Evolutionary conservation across 2,888 invertebrate genomes (phyloP), one percentile per base, ranked within the genome.

Genomic region (Synergus itoensis): DNA sequence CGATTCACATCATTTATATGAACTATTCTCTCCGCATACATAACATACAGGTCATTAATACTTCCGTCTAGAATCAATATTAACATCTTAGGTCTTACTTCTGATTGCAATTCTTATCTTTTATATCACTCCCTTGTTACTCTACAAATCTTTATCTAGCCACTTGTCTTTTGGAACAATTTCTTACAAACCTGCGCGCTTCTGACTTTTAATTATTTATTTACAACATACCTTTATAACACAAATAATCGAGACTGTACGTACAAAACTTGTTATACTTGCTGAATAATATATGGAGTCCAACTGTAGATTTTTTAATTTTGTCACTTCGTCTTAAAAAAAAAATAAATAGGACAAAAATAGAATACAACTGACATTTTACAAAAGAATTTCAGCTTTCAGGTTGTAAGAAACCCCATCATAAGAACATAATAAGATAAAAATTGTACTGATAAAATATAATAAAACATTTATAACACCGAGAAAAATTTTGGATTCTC

Each of bases 31-130:
- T 90, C 89, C 90, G 89, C 88, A 90, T 89, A 89, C 88, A 89
- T 88, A 90, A 90, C 89, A 87, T 89, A 90, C 88, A 90, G 82
- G 83, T 90, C 87, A 88, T 88, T 90, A 91, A 91, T 91, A 91
- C 90, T 91, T 89, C 87, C 87, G 85, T 88, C 89, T 86, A 91
- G 88, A 87, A 89, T 90, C 90, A 91, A 91, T 89, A 84, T 81
- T 87, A 87, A 83, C 76, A 77, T 80, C 41, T 73, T 80, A 65
- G 36, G 79, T 82, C 73, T 57, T 75, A 77, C 40, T 41, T 79
- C 62, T 79, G 65, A 67, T 18, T 28, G 77, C 80, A 64, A 67
- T 63, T 67, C 53, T 65, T 48, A 41, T 45, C 45, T 63, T 75
- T 28, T 40, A 80, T 62, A 65, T 79, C 67, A 79, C 64, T 65